Evolutionary conservation across 2,888 invertebrate genomes (phyloP), one percentile per base, ranked within the genome.

Genomic region (Ophioninae sp.): DNA sequence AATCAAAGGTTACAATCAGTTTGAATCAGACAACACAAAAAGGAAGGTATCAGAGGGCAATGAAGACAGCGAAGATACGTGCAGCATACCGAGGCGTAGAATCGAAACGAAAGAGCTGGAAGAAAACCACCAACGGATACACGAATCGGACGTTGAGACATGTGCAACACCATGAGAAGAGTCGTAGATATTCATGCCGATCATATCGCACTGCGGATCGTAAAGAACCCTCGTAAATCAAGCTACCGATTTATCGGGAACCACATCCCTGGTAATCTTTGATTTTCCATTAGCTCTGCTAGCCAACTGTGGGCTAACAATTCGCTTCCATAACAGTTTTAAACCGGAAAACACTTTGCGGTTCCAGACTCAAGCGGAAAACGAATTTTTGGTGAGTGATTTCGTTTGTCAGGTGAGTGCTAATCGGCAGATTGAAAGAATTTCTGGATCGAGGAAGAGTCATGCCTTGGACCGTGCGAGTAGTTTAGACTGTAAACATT

Each of bases 41-140:
- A 20, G n/a, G 22, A 17, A 79, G 80, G 0, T 5, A 13, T 22
- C 61, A 7, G 22, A 10, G 9, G 23, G 6, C 0, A 17, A 63
- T 37, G 6, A 13, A 13, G 1, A 51, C 51, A 51, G 0, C 0
- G 17, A n/a, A 9, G 17, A 6, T 17, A 0, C 8, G n/a, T 23
- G 2, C 37, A 37, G n/a, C 79, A 13, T 58, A 82, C 82, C 68
- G 73, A 74, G 44, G 79, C 79, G 59, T 82, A 82, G 22, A 67
- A 79, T 13, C 41, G 30, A n/a, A 82, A 65, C 2, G 79, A 82
- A 22, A 82, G 74, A 37, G 75, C 22, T 0, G 85, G 81, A 64
- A 84, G 78, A 39, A 86, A 37, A 7, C 85, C 80, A 37, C 58
- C 69, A 17, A 84, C 61, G 7, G 68, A 67, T 3, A 86, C 85